Evolutionary conservation across 2,113 vertebrate genomes (phyloP), one percentile per base, ranked within the genome.

Genomic region (Lycaon pictus): DNA sequence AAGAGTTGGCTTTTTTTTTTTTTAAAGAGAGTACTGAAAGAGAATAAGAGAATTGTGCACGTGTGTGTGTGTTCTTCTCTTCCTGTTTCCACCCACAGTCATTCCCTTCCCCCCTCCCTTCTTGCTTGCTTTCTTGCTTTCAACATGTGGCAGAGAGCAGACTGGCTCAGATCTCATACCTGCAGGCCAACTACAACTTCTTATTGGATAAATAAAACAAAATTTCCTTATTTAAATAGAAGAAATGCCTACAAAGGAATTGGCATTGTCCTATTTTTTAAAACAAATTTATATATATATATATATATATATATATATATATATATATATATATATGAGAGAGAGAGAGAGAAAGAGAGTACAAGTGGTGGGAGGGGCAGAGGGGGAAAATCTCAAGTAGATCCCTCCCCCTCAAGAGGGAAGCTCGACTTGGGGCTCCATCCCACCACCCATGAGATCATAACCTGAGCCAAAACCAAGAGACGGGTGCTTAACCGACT

Each of bases 111-210:
- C 29, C 8, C 22, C 15, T 25, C 12, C 13, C 15, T 60, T 16
- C 53, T 22, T 60, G 27, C 32, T 10, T 88, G 16, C 76, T 25
- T 43, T 58, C 71, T 92, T 6, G 65, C 32, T 63, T 56, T 63
- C 8, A 13, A 72, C 53, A 65, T 67, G 20, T 60, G 32, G 23
- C 29, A 3, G 51, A 87, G 67, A 72, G 3, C 56, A 35, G 67
- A 81, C 32, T 71, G 77, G 65, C 77, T 92, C 86, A 95, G 72
- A 62, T 90, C 81, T 88, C 88, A 19, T 87, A n/a, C 29, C 22
- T 74, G 12, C 35, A 65, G 77, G 88, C 69, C 51, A 93, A 62
- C 6, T 32, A 80, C 29, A 60, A 60, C 63, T 83, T 93, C 81
- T 92, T 65, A 77, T 63, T 58, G 67, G 53, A 35, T 25, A 25